Evolutionary conservation across 2,797 vertebrate species (phyloP), one percentile per base, ranked within the genome.

Genomic region (Oceanodroma leucorhoa): DNA sequence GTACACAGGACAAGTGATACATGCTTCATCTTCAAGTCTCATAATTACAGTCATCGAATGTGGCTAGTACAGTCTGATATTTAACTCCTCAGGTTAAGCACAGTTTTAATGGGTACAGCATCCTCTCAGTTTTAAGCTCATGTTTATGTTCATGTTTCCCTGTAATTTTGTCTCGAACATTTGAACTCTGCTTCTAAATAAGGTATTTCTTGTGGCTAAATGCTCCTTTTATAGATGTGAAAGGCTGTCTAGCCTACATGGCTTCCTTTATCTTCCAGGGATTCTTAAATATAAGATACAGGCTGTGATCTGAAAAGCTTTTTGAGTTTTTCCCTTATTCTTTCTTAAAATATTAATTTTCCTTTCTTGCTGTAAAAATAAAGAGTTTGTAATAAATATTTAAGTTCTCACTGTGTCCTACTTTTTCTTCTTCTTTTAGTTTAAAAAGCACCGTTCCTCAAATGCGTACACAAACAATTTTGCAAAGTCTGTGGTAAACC

Each of bases 401-500:
- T 80, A 50, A 54, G 5, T 94, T 90, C 58, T 94, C 13, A 95
- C 67, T 80, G 27, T 91, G 50, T 90, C 95, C 73, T 96, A 45
- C 40, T 90, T 94, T 94, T 85, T 95, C 48, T 97, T 90, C 36
- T 87, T 45, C n/a, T 85, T 96, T 58, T 97, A 99, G 99, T 99
- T 98, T 95, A 99, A 98, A 98, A 98, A 98, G 84, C 98, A 99
- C 93, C 99, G 98, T 90, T 99, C 97, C 93, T 99, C 98, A 95
- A 98, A 98, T 93, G 92, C 94, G 17, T 98, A 99, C 83, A 98
- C 98, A 12, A 98, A 97, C 95, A 99, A 99, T 96, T 99, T 99
- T 95, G 99, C 99, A 27, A 99, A 99, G 96, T 99, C 99, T 54
- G 99, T 99, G 96, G 99, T 99, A 97, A 99, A 99, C 97, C 97